Conservation (phyloP, 2,797 vertebrate species). For the Nothura maculosa region DNA sequence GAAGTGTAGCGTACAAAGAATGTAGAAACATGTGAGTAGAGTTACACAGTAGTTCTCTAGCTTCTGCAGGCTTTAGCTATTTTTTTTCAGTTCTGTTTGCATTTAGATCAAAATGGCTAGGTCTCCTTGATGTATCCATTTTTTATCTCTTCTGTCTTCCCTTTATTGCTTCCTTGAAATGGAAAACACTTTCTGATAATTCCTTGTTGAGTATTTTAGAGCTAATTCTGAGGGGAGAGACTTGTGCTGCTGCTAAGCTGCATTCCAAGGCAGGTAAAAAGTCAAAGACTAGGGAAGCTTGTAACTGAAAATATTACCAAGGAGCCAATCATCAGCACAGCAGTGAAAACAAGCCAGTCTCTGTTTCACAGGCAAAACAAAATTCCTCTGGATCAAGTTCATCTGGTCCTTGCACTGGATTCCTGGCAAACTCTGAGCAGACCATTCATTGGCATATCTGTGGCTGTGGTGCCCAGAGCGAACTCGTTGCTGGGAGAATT, state of each 20-base stretch:
- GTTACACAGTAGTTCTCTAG: neutral
- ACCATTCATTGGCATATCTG: neutral
- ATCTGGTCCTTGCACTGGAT: neutral
- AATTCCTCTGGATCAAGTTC: neutral
- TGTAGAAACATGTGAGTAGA: neutral
- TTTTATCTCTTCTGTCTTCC: neutral
- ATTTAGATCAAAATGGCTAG: neutral
- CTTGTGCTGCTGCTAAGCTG: fast-evolving
- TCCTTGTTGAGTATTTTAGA: neutral
- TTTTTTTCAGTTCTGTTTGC: neutral
- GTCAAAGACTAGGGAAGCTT: neutral
- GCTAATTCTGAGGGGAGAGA: neutral
- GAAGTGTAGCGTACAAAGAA: neutral
- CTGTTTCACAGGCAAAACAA: neutral
- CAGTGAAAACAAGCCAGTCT: neutral
- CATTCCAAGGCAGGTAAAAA: neutral
- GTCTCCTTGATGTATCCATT: neutral
- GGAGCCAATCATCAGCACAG: neutral
- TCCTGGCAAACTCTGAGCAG: neutral
- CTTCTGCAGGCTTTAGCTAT: neutral
- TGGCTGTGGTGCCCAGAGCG: neutral
- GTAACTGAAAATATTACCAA: neutral
- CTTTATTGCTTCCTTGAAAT: neutral
- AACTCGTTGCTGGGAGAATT: neutral
- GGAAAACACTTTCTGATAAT: neutral